These are phyloP conservation scores for Percopsis transmontana DNA, from an alignment of 2,113 vertebrate genomes.

Conservation along the genomic window DNA sequence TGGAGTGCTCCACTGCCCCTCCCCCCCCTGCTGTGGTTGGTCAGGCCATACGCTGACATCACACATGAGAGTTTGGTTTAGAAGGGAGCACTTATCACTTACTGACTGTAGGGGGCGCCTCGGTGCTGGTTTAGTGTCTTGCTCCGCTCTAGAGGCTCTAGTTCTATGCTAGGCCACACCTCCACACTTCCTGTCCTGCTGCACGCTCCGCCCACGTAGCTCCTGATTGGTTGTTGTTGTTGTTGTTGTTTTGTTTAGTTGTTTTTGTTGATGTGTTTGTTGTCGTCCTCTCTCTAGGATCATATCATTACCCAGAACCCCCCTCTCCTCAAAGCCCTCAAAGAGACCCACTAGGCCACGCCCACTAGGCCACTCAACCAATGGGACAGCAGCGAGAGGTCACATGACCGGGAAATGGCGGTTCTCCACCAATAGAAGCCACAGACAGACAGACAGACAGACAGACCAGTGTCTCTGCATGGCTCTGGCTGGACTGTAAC, in stretches of 20 bases:
- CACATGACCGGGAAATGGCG: conserved; percentile 77
- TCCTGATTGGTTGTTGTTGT: conserved; percentile 86
- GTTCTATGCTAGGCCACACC: conserved; percentile 48
- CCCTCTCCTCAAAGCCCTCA: conserved; percentile 99
- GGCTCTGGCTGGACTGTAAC: conserved; percentile 66
- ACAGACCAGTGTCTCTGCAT: conserved; percentile 56
- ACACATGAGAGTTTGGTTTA: no score
- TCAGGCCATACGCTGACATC: no score
- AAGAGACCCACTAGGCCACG: conserved; percentile 99
- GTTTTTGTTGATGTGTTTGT: conserved; percentile 98
- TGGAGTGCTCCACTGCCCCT: conserved; percentile 59
- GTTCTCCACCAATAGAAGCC: conserved; percentile 74
- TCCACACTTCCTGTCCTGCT: conserved; percentile 65
- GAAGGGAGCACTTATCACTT: background rate
- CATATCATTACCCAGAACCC: conserved; percentile 98
- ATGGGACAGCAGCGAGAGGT: conserved; percentile 77
- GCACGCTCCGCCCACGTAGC: conserved; percentile 85
- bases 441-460: conserved; percentile 55
- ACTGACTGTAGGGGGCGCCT: background rate
- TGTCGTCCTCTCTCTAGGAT: conserved; percentile 99
- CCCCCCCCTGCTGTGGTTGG: no score
- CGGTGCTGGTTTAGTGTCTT: no score
- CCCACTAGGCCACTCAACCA: conserved; percentile 76
- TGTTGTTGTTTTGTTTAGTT: conserved; percentile 85
- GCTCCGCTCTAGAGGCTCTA: conserved; percentile 40